These are phyloP conservation scores for Ametastegia equiseti DNA, from an alignment of 2,888 invertebrate species.

Conservation along the genomic window DNA sequence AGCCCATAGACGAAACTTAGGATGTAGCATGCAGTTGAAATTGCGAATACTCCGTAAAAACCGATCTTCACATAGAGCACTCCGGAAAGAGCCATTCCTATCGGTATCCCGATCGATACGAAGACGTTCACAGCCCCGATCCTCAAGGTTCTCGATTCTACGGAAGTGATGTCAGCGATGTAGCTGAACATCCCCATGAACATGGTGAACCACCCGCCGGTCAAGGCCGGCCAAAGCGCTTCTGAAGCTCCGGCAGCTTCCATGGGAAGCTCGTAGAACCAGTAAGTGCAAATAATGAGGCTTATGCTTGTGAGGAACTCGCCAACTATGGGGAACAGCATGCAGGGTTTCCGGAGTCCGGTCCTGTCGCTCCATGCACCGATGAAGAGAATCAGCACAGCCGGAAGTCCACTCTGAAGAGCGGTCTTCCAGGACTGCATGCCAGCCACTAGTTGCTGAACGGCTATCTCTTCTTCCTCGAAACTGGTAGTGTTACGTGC, in stretches of 20 bases:
- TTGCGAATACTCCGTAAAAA: constrained; percentile 89
- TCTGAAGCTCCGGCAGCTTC: constrained; percentile 89
- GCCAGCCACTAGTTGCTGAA: constrained; percentile 82
- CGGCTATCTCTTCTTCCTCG: constrained; percentile 80
- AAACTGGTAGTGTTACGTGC: constrained; percentile 84
- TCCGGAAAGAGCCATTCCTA: constrained; percentile 93
- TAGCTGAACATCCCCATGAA: constrained; percentile 94
- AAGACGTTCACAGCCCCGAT: constrained; percentile 94
- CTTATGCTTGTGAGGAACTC: constrained; percentile 89
- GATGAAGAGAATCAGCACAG: constrained; percentile 87
- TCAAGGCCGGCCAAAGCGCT: constrained; percentile 88
- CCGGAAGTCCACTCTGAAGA: constrained; percentile 89
- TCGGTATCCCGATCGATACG: constrained; percentile 91
- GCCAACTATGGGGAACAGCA: constrained; percentile 89
- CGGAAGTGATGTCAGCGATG: constrained; percentile 90
- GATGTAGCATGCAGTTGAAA: constrained; percentile 86
- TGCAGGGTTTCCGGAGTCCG: constrained; percentile 87
- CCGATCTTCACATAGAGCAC: constrained; percentile 87
- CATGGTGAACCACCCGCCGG: constrained; percentile 93
- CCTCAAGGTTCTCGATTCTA: constrained; percentile 89
- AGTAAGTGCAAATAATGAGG: constrained; percentile 87
- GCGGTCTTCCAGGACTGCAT: constrained; percentile 93
- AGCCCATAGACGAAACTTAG: constrained; percentile 87
- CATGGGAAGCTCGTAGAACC: constrained; percentile 88
- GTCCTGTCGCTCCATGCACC: constrained; percentile 82